Base-by-base conservation (phyloP, 37 sponge, comb jelly and placozoan genomes). In the Chondrilla cf. caribensis region DNA sequence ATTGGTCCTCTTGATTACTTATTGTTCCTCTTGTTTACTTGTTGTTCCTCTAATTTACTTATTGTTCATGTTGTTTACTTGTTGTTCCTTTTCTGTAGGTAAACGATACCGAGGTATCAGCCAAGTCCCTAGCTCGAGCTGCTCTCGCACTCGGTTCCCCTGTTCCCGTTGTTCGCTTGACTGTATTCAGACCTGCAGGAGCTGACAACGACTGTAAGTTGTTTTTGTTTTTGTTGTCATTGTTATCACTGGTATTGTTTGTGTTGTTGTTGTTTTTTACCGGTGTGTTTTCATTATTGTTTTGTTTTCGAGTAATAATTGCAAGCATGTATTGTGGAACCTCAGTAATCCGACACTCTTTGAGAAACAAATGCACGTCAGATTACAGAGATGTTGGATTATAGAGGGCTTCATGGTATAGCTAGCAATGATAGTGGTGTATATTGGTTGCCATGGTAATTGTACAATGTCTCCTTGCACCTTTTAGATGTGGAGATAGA, bases 141-240 rank as follows among this genome's bases (percentile, higher is more conserved):
- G 73, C 81, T 15, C 81, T 92, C 22, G 86, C 84, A 31, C 84
- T 92, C 29, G 54, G 86, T 4, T 38, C 84, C 58, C n/a, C 84
- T 11, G 21, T 29, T 0, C 89, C 91, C 14, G 84, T 94, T 54
- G 55, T 90, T 22, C 85, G 42, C 58, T 58, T 94, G 57, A 81
- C 78, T 0, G 86, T 94, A 40, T 24, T 83, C 60, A 90, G 94
- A 70, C 64, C 77, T 29, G 4, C 40, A 0, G 39, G 31, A 19
- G 84, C 66, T 15, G 77, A 81, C 22, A 32, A 67, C 40, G 78
- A 77, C 57, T 44, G 70, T 42, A 58, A 70, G 68, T 36, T n/a
- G 37, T 1, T 68, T 28, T 68, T 9, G 41, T 38, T 22, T 71
- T 2, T 5, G 35, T n/a, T 39, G 51, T 2, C 22, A 62, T 62